Evolutionary conservation across 2,797 vertebrate species (phyloP).

Genomic region (Artibeus lituratus): DNA sequence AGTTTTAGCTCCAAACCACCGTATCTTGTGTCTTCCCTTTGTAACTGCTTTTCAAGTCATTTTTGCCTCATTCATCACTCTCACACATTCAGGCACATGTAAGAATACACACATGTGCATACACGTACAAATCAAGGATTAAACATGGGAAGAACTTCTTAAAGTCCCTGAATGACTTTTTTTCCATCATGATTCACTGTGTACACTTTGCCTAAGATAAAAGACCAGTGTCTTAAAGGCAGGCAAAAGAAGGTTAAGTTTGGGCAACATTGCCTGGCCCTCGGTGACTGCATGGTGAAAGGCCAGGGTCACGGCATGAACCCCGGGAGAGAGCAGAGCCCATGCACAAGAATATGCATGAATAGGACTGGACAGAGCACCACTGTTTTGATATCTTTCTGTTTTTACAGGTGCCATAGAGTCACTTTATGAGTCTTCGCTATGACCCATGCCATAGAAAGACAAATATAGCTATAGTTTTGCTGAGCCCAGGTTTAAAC

Average conservation of each 20-base stretch:
- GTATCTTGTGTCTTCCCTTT: background rate
- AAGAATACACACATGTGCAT: background rate
- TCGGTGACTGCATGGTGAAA: background rate
- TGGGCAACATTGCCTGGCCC: background rate
- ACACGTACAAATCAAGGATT: background rate
- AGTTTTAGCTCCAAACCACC: background rate
- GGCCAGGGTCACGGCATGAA: background rate
- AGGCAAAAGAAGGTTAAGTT: background rate
- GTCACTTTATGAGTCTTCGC: conserved; percentile 62
- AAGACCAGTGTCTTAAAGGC: background rate
- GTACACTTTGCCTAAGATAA: background rate
- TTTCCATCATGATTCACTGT: background rate
- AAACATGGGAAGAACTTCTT: background rate
- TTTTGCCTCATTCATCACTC: background rate
- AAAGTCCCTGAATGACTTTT: background rate
- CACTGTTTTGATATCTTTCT: conserved; percentile 65
- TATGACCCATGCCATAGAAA: conserved; percentile 60
- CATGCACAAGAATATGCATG: conserved; percentile 19
- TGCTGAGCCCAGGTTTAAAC: conserved; percentile 58
- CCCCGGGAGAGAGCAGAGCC: conserved; percentile 32
- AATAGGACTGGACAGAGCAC: conserved; percentile 40
- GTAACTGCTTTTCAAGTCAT: background rate
- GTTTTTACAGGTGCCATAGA: conserved; percentile 71
- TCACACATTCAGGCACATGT: background rate
- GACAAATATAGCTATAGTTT: conserved; percentile 59